These are phyloP conservation scores for Caenorhabditis sulstoni DNA, from an alignment of 2,888 invertebrate species.

Conservation along the genomic window DNA sequence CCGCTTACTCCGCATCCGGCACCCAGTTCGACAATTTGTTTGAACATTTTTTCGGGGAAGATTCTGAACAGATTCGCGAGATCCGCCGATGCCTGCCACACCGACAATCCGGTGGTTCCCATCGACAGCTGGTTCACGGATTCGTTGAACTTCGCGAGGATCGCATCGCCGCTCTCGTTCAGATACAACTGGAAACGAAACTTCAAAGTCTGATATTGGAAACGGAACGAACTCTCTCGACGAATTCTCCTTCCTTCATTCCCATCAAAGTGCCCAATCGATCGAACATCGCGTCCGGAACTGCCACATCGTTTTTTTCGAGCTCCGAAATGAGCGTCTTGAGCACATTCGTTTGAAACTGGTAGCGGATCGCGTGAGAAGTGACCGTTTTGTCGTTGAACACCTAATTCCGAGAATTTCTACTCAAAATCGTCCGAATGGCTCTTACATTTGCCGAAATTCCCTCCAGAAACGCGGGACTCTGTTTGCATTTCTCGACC, in stretches of 20 bases:
- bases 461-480: not conserved
- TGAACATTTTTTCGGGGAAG: constrained; percentile 32
- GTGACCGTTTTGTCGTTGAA: constrained; percentile 38
- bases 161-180: constrained; percentile 18
- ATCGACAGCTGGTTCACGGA: constrained; percentile 67
- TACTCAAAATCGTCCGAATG: not conserved
- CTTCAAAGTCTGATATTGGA: too few relatives aligned
- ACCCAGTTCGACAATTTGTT: constrained; percentile 71
- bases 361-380: constrained; percentile 39
- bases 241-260: constrained; percentile 38
- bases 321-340: constrained; percentile 45
- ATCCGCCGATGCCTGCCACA: constrained; percentile 73
- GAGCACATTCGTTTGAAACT: constrained; percentile 50
- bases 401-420: constrained; percentile 13
- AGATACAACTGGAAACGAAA: constrained; percentile 44
- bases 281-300: constrained; percentile 56
- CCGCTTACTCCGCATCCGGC: constrained; percentile 75
- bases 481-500: constrained; percentile 15
- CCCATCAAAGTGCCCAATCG: constrained; percentile 50
- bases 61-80: constrained; percentile 57
- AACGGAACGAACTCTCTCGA: too few relatives aligned
- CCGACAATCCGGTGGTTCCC: constrained; percentile 76
- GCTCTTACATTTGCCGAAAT: constrained; percentile 26
- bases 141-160: constrained; percentile 56
- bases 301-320: constrained; percentile 3